phyloP scores from a whole-genome alignment of 2,888 invertebrate genomes.

The Xestia ashworthii region DNA sequence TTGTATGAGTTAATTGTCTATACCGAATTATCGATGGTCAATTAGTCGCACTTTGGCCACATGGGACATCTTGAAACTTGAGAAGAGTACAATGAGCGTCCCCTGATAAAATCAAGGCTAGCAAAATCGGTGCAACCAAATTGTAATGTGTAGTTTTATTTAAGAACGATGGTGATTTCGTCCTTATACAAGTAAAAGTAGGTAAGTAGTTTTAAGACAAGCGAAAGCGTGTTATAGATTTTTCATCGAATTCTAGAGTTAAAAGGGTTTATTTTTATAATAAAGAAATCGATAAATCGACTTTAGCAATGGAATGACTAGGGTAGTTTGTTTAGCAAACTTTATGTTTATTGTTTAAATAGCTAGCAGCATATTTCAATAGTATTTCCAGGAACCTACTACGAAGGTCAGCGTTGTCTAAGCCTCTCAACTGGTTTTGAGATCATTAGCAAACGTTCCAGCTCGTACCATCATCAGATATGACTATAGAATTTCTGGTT shows the following conservation, averaged over 20 bases:
- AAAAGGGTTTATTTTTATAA: background rate
- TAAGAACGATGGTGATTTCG: background rate
- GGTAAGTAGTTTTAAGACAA: background rate
- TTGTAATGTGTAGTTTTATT: background rate
- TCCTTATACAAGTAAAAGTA: background rate
- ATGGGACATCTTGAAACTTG: background rate
- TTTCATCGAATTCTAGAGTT: background rate
- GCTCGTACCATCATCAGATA: constrained; percentile 49
- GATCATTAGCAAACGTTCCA: constrained; percentile 40
- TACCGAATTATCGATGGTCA: constrained; percentile 13
- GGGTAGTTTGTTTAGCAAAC: background rate
- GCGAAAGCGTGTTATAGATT: background rate
- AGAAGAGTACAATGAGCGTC: background rate
- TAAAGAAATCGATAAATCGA: background rate
- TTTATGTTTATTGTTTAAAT: background rate
- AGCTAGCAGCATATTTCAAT: background rate
- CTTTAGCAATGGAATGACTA: background rate
- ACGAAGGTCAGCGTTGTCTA: constrained; percentile 26
- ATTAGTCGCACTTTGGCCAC: background rate
- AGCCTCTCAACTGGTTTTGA: background rate
- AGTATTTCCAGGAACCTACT: constrained; percentile 16
- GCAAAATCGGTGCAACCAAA: background rate
- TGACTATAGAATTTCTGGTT: constrained; percentile 51
- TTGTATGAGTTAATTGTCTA: constrained; percentile 12
- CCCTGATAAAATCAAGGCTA: background rate